phyloP scores from a whole-genome alignment of 2,113 vertebrate species.

The Alethe diademata region DNA sequence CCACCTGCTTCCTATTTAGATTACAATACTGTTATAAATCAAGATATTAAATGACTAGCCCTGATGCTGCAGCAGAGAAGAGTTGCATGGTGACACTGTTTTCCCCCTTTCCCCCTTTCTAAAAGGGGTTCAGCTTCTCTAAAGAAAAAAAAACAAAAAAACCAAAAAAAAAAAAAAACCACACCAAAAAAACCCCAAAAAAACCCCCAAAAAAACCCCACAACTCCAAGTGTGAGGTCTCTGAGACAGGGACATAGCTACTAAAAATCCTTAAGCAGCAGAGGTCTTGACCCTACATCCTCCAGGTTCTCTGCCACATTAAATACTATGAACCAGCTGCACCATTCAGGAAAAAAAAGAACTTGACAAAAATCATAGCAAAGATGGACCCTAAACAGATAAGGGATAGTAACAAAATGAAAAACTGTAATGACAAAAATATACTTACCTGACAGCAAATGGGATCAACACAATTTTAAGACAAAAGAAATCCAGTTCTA shows the following conservation, averaged over 20 bases:
- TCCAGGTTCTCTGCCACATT: neutral
- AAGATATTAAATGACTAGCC: slow-evolving; percentile 51
- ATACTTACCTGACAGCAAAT: neutral
- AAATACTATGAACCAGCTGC: neutral
- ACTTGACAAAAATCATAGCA: neutral
- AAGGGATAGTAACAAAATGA: neutral
- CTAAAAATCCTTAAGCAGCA: neutral
- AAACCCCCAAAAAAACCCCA: neutral
- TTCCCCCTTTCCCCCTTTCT: neutral
- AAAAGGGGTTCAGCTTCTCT: neutral
- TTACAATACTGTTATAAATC: slow-evolving; percentile 74
- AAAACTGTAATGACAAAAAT: neutral
- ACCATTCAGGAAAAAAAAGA: neutral
- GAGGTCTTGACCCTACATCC: neutral
- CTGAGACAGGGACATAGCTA: neutral
- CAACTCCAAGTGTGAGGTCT: neutral
- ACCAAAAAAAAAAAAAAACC: too few relatives aligned
- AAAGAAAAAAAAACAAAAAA: neutral
- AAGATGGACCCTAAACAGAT: neutral
- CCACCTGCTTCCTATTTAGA: slow-evolving; percentile 81
- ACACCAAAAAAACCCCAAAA: too few relatives aligned
- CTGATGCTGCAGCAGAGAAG: neutral
- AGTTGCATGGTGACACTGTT: neutral
- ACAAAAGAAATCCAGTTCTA: neutral
- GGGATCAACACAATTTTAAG: neutral